phyloP scores from a whole-genome alignment of 2,888 invertebrate species.

The Itoplectis maculator region DNA sequence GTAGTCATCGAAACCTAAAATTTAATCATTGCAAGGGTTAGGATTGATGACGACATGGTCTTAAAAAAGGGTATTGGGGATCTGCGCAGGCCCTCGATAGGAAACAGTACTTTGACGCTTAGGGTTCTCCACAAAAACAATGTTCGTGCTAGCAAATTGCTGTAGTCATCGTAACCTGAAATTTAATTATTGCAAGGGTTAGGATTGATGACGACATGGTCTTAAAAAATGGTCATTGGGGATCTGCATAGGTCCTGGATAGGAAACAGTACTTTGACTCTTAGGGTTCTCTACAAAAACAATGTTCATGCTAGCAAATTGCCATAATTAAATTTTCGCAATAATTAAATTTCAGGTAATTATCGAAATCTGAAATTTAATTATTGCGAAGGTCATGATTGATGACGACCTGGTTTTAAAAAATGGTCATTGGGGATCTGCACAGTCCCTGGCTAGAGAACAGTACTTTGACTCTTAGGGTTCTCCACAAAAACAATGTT shows the following conservation, averaged over 20 bases:
- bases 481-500: too few species aligned
- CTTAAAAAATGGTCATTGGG: slow-evolving; percentile 74
- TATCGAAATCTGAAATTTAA: slow-evolving; percentile 47
- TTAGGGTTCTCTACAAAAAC: too few species aligned
- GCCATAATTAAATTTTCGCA: neutral
- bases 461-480: too few species aligned
- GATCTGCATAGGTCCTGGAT: neutral
- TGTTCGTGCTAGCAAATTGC: too few species aligned
- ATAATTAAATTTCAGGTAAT: too few species aligned
- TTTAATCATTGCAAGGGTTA: slow-evolving; percentile 59
- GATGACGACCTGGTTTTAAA: too few species aligned
- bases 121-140: too few species aligned
- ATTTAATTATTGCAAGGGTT: slow-evolving; percentile 60
- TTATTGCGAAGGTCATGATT: slow-evolving; percentile 63
- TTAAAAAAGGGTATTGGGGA: slow-evolving; percentile 74
- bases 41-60: slow-evolving; percentile 59
- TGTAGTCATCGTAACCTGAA: slow-evolving; percentile 23
- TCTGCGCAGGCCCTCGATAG: neutral
- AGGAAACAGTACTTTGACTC: slow-evolving; percentile 32
- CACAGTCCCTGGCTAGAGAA: too few species aligned
- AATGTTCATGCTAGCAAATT: too few species aligned
- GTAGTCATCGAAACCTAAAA: slow-evolving; percentile 31
- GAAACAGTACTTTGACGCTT: slow-evolving; percentile 29
- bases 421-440: too few species aligned
- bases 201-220: slow-evolving; percentile 50